phyloP scores from a whole-genome alignment of 2,888 invertebrate genomes.

The Rhagonycha lutea region DNA sequence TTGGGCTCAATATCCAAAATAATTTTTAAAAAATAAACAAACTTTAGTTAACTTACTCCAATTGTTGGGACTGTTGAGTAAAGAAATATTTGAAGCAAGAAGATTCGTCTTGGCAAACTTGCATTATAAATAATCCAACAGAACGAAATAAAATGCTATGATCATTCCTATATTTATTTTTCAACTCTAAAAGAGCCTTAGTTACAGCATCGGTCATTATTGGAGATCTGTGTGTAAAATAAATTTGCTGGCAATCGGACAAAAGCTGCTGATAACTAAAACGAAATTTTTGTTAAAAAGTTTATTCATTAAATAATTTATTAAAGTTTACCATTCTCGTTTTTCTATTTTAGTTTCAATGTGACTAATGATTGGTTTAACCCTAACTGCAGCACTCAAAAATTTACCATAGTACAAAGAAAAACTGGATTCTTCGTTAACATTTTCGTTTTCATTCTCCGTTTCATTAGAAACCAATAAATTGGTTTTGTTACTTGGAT shows the following conservation, averaged over 20 bases:
- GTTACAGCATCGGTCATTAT: constrained; percentile 73
- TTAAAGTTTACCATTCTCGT: constrained; percentile 69
- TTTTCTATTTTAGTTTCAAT: constrained; percentile 77
- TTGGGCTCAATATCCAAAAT: background rate
- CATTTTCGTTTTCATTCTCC: constrained; percentile 8
- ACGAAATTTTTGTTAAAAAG: background rate
- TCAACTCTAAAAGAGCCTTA: constrained; percentile 69
- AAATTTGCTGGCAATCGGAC: constrained; percentile 81
- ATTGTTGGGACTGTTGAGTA: constrained; percentile 64
- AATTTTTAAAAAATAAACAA: background rate
- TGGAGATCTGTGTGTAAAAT: constrained; percentile 70
- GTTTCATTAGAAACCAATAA: constrained; percentile 32
- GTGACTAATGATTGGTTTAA: constrained; percentile 79
- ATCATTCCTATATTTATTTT: constrained; percentile 68
- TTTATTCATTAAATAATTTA: constrained; percentile 2
- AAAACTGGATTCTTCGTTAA: constrained; percentile 67
- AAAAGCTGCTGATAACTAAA: constrained; percentile 71
- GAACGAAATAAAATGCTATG: constrained; percentile 84
- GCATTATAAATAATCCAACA: constrained; percentile 87
- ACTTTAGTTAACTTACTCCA: constrained; percentile 60
- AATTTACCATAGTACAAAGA: constrained; percentile 94
- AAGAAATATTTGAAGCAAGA: constrained; percentile 92
- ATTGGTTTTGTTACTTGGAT: constrained; percentile 47
- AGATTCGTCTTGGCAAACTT: constrained; percentile 94
- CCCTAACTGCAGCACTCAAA: constrained; percentile 86